Percentiles rank a stretch among this genome's conserved stretches.
These are phyloP conservation scores for Drosophila nr. perissopoda DNA, from an alignment of 2,888 invertebrate genomes.

Conservation along the genomic window DNA sequence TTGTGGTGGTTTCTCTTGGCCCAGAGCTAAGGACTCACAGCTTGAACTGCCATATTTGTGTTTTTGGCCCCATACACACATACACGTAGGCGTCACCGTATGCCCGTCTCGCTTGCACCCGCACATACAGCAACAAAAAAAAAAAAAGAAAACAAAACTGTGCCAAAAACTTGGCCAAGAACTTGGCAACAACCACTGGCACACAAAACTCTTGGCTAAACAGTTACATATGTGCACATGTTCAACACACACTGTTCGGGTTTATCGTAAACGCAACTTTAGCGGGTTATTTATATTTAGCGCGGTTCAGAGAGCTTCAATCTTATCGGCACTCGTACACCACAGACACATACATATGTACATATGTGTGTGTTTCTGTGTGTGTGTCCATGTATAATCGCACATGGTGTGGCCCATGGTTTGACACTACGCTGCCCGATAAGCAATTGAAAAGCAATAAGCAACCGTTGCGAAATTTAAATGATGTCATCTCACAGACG, in stretches of 20 bases:
- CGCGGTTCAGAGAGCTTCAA: slow-evolving; percentile 23
- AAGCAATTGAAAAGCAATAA: slow-evolving; percentile 59
- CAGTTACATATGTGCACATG: background rate
- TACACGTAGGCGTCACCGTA: slow-evolving; percentile 59
- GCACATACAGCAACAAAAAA: slow-evolving; percentile 16
- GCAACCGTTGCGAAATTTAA: slow-evolving; percentile 50
- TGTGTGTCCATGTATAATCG: slow-evolving; percentile 16
- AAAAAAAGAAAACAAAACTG: slow-evolving; percentile 42
- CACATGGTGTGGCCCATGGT: slow-evolving; percentile 3
- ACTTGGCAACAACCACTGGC: slow-evolving; percentile 35
- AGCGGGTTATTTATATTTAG: slow-evolving; percentile 16
- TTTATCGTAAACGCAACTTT: slow-evolving; percentile 30
- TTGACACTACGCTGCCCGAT: slow-evolving; percentile 30
- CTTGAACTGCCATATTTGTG: slow-evolving; percentile 70
- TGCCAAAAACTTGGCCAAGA: slow-evolving; percentile 71
- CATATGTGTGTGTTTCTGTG: background rate
- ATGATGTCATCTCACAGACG: slow-evolving; percentile 45
- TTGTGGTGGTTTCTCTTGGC: slow-evolving; percentile 74
- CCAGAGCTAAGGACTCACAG: slow-evolving; percentile 42
- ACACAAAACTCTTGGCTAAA: slow-evolving; percentile 10
- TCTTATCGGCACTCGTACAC: slow-evolving; percentile 43
- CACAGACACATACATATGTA: background rate
- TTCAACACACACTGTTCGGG: background rate
- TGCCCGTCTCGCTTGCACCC: slow-evolving; percentile 35
- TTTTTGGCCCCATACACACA: slow-evolving; percentile 22